These are phyloP conservation scores for Habropoda laboriosa DNA, from an alignment of 1,140 invertebrate species.

Conservation along the genomic window DNA sequence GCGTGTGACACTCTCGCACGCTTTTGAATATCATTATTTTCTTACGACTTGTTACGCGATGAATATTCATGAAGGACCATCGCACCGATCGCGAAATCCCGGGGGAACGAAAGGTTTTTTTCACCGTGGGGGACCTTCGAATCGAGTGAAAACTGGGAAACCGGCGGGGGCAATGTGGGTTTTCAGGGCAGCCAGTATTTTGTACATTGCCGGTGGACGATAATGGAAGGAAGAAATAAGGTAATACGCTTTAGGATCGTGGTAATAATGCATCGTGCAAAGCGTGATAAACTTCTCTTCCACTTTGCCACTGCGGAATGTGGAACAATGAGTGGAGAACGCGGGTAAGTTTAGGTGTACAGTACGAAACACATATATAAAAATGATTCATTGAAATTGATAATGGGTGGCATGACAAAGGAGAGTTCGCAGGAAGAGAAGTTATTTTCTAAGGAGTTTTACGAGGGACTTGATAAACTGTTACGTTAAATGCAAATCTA, in stretches of 20 bases:
- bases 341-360: too few relatives aligned
- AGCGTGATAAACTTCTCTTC: background rate
- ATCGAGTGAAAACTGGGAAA: background rate
- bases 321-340: background rate
- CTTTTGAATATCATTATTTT: slow-evolving; percentile 25
- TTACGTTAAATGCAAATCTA: too few relatives aligned
- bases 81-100: background rate
- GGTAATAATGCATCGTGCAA: background rate
- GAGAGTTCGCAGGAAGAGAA: too few relatives aligned
- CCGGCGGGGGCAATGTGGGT: background rate
- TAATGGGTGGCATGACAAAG: too few relatives aligned
- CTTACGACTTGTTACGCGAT: slow-evolving; percentile 24
- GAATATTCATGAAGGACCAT: slow-evolving; percentile 7
- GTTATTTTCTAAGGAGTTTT: too few relatives aligned
- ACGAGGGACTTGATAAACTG: too few relatives aligned
- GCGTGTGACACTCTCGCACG: background rate
- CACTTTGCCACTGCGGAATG: background rate
- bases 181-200: background rate
- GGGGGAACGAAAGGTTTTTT: background rate
- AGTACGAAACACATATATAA: too few relatives aligned
- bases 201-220: background rate
- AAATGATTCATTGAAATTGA: background rate
- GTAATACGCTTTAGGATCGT: background rate
- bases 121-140: background rate
- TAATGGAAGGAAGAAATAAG: background rate